A percentile compares a stretch with the other conserved stretches of the same genome.
Evolutionary conservation across 2,888 invertebrate species (phyloP).

Genomic region (Agrotis exclamationis): DNA sequence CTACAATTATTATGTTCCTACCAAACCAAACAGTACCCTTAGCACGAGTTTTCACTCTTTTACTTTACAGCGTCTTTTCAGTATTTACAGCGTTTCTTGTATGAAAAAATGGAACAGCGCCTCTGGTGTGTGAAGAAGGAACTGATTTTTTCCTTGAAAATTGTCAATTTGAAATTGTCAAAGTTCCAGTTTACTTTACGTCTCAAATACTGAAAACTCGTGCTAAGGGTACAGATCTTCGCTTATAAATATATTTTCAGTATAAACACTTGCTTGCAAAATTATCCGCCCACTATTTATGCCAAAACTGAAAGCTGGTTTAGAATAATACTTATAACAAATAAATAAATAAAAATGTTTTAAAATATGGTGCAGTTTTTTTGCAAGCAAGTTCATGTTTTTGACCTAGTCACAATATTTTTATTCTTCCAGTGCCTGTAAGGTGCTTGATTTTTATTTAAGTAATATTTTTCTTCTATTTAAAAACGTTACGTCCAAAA

Average conservation of each 20-base stretch:
- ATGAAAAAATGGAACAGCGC: too few relatives aligned
- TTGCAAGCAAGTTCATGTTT: conserved; percentile 61
- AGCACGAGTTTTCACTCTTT: too few relatives aligned
- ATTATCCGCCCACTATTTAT: conserved; percentile 24
- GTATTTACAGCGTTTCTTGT: too few relatives aligned
- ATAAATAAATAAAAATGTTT: conserved; percentile 4
- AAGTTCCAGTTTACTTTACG: too few relatives aligned
- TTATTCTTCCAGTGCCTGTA: conserved; percentile 53
- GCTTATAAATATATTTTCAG: conserved; percentile 52
- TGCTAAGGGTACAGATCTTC: too few relatives aligned
- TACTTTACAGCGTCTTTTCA: too few relatives aligned
- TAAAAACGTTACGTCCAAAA: conserved; percentile 71
- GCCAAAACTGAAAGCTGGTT: conserved; percentile 18
- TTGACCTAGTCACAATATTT: conserved; percentile 65
- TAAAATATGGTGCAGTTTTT: conserved; percentile 25
- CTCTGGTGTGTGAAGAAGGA: too few relatives aligned
- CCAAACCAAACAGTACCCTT: conserved; percentile 36
- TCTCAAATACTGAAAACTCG: too few relatives aligned
- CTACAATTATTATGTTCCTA: conserved; percentile 66
- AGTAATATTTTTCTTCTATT: conserved; percentile 47
- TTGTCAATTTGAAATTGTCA: too few relatives aligned
- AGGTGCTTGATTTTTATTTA: conserved; percentile 58
- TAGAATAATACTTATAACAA: conserved; percentile 24
- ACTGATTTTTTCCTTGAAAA: too few relatives aligned
- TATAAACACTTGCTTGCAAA: conserved; percentile 61